Conservation (phyloP, 35 echinoderm and acorn worm genomes). For the Lytechinus variegatus region DNA sequence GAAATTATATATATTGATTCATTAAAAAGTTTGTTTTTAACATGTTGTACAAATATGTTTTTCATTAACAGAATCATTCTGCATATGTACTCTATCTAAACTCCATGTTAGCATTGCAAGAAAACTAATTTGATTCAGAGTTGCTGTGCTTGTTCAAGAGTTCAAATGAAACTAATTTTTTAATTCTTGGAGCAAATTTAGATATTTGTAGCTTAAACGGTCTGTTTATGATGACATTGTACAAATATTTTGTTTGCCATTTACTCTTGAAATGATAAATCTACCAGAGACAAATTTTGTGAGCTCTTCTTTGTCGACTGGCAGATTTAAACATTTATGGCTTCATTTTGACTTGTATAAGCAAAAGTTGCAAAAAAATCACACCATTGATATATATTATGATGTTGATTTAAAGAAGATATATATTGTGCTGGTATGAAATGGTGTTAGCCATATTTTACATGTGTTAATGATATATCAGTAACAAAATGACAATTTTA, state of each 20-base stretch:
- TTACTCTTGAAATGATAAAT: neutral
- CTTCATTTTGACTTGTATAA: neutral
- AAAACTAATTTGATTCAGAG: neutral
- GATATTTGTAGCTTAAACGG: neutral
- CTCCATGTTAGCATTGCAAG: neutral
- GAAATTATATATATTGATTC: conserved; percentile 7
- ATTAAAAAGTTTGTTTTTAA: conserved; percentile 15
- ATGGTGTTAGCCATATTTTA: neutral
- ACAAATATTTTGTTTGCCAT: neutral
- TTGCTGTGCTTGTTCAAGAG: neutral
- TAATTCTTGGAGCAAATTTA: neutral
- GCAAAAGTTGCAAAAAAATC: neutral
- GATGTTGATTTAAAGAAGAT: neutral
- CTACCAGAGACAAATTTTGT: neutral
- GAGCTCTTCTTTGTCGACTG: neutral
- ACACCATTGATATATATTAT: neutral
- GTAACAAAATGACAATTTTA: neutral
- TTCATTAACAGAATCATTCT: neutral
- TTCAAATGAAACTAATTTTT: neutral
- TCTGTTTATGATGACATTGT: neutral
- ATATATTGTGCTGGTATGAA: conserved; percentile 11
- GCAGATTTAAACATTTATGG: neutral
- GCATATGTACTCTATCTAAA: neutral
- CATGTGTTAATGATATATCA: neutral
- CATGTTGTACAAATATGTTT: conserved; percentile 13